A percentile compares a stretch with the other conserved stretches of the same genome.
These are phyloP conservation scores for Molossus molossus DNA, from an alignment of 2,797 vertebrate genomes.

Conservation along the genomic window DNA sequence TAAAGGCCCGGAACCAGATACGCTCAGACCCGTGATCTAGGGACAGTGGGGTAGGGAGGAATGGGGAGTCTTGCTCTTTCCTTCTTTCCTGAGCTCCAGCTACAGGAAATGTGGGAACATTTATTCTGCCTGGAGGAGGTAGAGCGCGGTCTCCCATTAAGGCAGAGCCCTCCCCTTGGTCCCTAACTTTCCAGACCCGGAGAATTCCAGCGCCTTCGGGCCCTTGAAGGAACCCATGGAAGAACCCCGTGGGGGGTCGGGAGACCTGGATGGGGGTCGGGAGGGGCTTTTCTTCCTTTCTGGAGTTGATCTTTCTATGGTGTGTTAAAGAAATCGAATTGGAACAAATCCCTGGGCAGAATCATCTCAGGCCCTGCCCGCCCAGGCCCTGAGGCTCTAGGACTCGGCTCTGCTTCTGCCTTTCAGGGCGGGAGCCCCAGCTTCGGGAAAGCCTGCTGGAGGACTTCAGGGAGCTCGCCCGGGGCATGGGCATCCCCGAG, in stretches of 20 bases:
- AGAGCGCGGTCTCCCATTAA: not conserved
- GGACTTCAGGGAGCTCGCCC: constrained; percentile 92
- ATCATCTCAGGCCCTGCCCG: not conserved
- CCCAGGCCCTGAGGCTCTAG: not conserved
- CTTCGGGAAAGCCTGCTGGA: constrained; percentile 91
- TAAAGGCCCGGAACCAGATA: constrained; percentile 83
- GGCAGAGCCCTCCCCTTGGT: not conserved
- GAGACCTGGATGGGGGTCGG: not conserved
- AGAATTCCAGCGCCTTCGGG: not conserved
- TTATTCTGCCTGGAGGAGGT: not conserved
- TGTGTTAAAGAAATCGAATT: accelerated
- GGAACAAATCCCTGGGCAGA: not conserved
- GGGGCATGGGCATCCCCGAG: constrained; percentile 90
- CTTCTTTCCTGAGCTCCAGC: not conserved
- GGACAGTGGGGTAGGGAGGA: not conserved
- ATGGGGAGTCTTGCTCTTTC: not conserved
- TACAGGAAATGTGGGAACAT: not conserved
- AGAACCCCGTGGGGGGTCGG: not conserved
- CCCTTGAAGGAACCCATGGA: not conserved
- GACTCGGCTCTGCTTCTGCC: not conserved
- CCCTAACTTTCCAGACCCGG: not conserved
- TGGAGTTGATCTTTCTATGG: not conserved
- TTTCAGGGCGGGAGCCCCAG: constrained; percentile 91
- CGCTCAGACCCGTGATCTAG: not conserved
- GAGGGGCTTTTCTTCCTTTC: not conserved